Percentiles rank a stretch among this genome's conserved stretches.
Evolutionary conservation across 2,888 invertebrate genomes (phyloP).

Genomic region (Punctoribates punctum): DNA sequence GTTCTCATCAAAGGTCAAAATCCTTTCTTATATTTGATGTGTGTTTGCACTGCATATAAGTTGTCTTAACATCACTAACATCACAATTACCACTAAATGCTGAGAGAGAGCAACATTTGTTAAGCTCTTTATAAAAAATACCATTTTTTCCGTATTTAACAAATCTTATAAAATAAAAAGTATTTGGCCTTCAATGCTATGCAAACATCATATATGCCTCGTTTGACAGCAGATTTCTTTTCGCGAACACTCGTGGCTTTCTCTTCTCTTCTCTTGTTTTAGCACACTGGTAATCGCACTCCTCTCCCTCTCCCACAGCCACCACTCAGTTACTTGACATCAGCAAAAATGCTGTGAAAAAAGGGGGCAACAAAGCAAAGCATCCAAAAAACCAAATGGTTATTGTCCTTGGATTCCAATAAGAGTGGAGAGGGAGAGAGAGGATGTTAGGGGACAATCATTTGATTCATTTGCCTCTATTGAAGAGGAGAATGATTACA

Average conservation of each 20-base stretch:
- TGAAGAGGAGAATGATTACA: conserved; percentile 8
- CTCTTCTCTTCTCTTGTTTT: conserved; percentile 12
- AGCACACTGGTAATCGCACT: conserved; percentile 17
- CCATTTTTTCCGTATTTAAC: conserved; percentile 17
- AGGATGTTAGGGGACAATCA: neutral
- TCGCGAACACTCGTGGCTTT: conserved; percentile 12
- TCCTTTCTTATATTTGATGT: conserved; percentile 19
- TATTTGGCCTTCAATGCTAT: conserved; percentile 19
- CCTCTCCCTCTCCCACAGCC: neutral
- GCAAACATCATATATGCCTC: conserved; percentile 22
- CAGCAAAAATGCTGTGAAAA: conserved; percentile 10
- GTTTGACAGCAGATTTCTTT: conserved; percentile 18
- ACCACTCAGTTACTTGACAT: conserved; percentile 28
- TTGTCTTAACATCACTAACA: conserved; percentile 31
- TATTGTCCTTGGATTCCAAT: conserved; percentile 26
- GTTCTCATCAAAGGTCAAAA: conserved; percentile 29
- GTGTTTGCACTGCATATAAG: conserved; percentile 19
- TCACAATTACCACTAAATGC: conserved; percentile 23
- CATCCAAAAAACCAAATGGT: conserved; percentile 1
- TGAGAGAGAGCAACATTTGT: neutral
- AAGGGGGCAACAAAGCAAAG: conserved; percentile 18
- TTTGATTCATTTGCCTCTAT: conserved; percentile 18
- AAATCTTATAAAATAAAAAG: conserved; percentile 19
- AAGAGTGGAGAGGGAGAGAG: neutral
- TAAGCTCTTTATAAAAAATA: conserved; percentile 14